Conservation (phyloP, 2,888 invertebrate species). For the Apamea epomidion region DNA sequence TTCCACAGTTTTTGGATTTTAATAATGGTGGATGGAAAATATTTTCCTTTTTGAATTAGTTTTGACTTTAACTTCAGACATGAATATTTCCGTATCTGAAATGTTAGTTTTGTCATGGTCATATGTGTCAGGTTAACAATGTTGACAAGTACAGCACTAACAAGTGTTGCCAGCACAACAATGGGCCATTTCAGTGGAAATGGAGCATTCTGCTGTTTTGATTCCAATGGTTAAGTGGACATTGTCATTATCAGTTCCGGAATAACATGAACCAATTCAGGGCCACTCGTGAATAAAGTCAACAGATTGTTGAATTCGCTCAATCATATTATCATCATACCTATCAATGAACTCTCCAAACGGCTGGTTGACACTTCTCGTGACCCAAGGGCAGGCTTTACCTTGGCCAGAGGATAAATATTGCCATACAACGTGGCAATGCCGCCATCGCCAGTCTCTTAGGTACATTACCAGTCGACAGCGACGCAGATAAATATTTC, state of each 20-base stretch:
- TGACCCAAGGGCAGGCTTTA: no score
- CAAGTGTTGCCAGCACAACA: constrained; percentile 30
- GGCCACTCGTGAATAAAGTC: constrained; percentile 5
- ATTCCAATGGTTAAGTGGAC: constrained; percentile 28
- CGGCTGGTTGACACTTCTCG: no score
- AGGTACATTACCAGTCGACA: no score
- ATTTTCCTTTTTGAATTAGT: not conserved
- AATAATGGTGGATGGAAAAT: no score
- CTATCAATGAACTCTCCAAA: no score
- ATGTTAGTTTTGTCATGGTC: not conserved
- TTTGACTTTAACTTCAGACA: not conserved
- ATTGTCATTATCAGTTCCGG: constrained; percentile 47
- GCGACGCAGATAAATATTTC: no score
- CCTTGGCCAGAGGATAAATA: no score
- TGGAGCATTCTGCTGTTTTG: constrained; percentile 39
- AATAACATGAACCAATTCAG: constrained; percentile 33
- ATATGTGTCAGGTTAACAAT: constrained; percentile 36
- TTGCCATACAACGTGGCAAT: no score
- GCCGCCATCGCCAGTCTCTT: no score
- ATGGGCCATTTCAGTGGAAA: constrained; percentile 39
- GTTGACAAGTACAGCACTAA: constrained; percentile 12
- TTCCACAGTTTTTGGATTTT: no score
- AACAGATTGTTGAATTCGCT: not conserved
- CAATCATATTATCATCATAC: not conserved
- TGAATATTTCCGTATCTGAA: not conserved